Evolutionary conservation across 1,140 invertebrate genomes (phyloP).

Genomic region (Neodiprion pinetum): DNA sequence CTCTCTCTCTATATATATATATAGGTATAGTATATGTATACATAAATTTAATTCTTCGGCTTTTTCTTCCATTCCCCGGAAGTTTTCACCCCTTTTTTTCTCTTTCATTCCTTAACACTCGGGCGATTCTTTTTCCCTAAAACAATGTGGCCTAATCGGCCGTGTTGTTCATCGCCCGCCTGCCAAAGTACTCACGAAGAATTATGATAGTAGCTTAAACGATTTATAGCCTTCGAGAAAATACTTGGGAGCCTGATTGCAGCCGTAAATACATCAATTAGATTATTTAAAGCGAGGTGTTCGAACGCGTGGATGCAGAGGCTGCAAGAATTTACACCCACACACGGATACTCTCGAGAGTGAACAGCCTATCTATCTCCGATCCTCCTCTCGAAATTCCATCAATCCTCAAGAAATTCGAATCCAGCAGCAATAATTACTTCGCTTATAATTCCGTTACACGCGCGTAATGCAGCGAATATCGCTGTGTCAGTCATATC

Average conservation of each 20-base stretch:
- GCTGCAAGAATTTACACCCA: background rate
- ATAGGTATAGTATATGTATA: too few relatives aligned
- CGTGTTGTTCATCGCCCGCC: background rate
- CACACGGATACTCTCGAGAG: background rate
- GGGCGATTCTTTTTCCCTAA: background rate
- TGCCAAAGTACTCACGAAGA: background rate
- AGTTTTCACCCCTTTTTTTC: background rate
- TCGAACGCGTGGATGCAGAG: conserved; percentile 18
- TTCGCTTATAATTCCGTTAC: background rate
- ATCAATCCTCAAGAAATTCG: background rate
- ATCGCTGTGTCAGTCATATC: conserved; percentile 29
- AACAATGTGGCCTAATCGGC: conserved; percentile 5
- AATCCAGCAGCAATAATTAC: background rate
- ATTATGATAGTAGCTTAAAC: background rate
- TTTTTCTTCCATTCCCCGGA: background rate
- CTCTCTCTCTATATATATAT: background rate
- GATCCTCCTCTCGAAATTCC: too few relatives aligned
- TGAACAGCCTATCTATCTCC: background rate
- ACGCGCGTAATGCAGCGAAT: background rate
- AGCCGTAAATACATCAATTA: background rate
- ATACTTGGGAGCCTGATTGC: background rate
- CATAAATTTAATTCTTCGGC: background rate
- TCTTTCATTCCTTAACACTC: background rate
- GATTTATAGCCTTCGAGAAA: background rate
- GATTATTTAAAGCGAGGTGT: conserved; percentile 25